phyloP scores from a whole-genome alignment of 2,797 vertebrate species.

The Melanotaenia boesemani region DNA sequence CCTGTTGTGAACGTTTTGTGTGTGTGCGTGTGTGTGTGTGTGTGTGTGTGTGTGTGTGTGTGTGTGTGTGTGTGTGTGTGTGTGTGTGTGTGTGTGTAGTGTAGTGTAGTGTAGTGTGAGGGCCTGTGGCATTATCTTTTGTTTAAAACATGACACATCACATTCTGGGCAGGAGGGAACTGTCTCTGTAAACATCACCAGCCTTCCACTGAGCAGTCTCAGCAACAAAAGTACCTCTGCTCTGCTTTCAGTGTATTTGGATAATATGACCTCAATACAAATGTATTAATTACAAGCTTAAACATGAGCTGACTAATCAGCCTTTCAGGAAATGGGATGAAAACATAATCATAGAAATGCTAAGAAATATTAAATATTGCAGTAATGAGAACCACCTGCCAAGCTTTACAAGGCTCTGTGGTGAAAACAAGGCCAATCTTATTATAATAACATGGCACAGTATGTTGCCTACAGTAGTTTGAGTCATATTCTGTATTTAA shows the following conservation, averaged over 20 bases:
- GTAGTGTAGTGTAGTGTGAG: not conserved
- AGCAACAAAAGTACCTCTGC: not conserved
- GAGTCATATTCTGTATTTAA: slow-evolving; percentile 21
- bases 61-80: not conserved
- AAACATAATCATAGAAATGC: slow-evolving; percentile 40
- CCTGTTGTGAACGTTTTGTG: not conserved
- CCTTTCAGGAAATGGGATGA: slow-evolving; percentile 40
- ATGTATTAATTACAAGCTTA: slow-evolving; percentile 46
- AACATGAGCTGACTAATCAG: slow-evolving; percentile 46
- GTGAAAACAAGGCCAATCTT: slow-evolving; percentile 46
- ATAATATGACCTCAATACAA: slow-evolving; percentile 24
- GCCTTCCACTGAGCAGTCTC: not conserved
- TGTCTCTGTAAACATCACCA: not conserved
- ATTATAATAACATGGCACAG: slow-evolving; percentile 31
- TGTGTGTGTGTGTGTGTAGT: no score
- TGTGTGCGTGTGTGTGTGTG: not conserved
- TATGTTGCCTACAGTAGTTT: slow-evolving; percentile 19
- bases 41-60: no score
- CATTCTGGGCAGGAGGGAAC: not conserved
- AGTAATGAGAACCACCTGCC: slow-evolving; percentile 57
- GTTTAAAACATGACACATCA: not conserved
- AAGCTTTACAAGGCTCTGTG: slow-evolving; percentile 12
- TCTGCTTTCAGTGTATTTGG: slow-evolving; percentile 24
- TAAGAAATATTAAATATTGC: slow-evolving; percentile 50
- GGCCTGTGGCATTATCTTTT: not conserved